Base-by-base conservation (phyloP, 2,797 vertebrate species). In the Sebastes hubbsi region DNA sequence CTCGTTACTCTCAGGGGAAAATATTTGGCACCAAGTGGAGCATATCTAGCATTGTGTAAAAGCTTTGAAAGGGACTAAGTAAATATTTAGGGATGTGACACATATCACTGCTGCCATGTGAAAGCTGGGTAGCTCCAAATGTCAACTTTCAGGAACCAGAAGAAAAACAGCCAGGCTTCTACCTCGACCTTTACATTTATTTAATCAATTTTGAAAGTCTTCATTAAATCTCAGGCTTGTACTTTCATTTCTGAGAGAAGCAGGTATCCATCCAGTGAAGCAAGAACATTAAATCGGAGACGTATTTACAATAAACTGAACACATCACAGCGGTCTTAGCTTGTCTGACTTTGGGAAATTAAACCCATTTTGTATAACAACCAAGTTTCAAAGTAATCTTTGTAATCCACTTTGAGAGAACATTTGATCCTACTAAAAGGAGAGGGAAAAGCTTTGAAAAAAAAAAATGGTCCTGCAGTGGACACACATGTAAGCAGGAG, bases 351-450 rank as follows among this genome's bases (percentile, higher is more conserved):
- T 80, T 34, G 2, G 16, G 7, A 74, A 81, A 80, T 72, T 27
- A 78, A 88, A 83, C 61, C 79, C 22, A 68, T 87, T 76, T 78
- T 73, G 72, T 60, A 76, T 65, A 27, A 60, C 56, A 72, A 62
- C 75, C 36, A 77, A 60, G 58, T 87, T 84, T 81, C 52, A 14
- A 24, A 76, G 69, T 84, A 77, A 92, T 87, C 77, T 72, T 36
- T 76, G 8, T 83, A 88, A 92, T 91, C 85, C 87, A 87, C 65
- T 90, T 81, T 68, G n/a, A 77, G 62, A 42, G 67, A 87, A 46
- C 9, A 71, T 84, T 84, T 78, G 87, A 89, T 80, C 67, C 34
- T 3, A n/a, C 30, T 49, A n/a, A 29, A 62, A 54, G 34, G 32
- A 24, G n/a, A 8, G 13, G 64, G n/a, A 12, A 42, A 14, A 24